Evolutionary conservation across 2,888 invertebrate species (phyloP).

Genomic region (Pyrrhia umbra): DNA sequence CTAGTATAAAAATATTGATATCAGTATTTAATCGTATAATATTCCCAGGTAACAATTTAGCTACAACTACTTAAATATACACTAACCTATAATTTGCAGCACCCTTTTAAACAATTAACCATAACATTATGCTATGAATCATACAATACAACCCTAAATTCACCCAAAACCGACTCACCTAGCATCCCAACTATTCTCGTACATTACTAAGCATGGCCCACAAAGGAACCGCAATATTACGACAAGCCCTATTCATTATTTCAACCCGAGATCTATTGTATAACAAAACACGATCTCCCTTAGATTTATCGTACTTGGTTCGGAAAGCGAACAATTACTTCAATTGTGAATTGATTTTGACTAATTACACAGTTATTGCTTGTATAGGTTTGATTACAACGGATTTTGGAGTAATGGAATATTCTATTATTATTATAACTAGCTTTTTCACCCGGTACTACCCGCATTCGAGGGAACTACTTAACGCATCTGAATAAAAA

Average conservation of each 20-base stretch:
- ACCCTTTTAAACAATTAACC: background rate
- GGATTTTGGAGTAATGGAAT: constrained; percentile 35
- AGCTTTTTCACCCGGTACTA: no score
- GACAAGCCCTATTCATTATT: constrained; percentile 66
- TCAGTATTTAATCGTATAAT: no score
- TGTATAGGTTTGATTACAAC: constrained; percentile 57
- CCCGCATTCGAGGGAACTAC: no score
- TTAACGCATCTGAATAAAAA: no score
- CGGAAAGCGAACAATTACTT: constrained; percentile 75
- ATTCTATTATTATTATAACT: constrained; percentile 58
- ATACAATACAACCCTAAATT: constrained; percentile 1
- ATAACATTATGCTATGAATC: background rate
- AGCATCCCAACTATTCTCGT: constrained; percentile 20
- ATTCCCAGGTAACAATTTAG: no score
- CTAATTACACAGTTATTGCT: constrained; percentile 78
- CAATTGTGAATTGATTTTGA: constrained; percentile 77
- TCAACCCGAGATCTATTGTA: constrained; percentile 69
- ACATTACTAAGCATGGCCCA: constrained; percentile 33
- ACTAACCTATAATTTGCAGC: constrained; percentile 1
- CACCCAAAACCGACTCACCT: constrained; percentile 26
- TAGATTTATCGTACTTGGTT: constrained; percentile 74
- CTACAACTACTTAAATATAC: background rate
- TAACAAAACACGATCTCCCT: constrained; percentile 72
- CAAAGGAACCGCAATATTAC: constrained; percentile 56
- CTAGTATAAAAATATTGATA: no score